phyloP scores from a whole-genome alignment of 2,113 vertebrate species.

The Notothenia rossii region DNA sequence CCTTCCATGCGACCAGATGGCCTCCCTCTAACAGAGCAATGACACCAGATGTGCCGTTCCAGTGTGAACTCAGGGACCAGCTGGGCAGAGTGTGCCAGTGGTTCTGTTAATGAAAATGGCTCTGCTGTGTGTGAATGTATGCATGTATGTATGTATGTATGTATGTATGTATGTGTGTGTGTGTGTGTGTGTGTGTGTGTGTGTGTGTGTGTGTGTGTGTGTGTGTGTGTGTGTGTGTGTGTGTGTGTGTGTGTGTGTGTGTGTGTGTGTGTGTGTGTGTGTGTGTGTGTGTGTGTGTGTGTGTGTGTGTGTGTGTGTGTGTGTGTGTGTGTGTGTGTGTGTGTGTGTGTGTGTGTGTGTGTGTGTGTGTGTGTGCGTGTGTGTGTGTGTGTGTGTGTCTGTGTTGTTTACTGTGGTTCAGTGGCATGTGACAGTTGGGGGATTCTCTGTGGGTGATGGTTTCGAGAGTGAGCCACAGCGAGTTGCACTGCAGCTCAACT shows the following conservation, averaged over 20 bases:
- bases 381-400: constrained; percentile 38
- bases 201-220: constrained; percentile 39
- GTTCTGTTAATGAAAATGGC: constrained; percentile 85
- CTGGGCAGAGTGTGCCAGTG: constrained; percentile 83
- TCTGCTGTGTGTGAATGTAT: constrained; percentile 49
- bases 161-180: constrained; percentile 2
- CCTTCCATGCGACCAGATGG: constrained; percentile 76
- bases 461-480: constrained; percentile 62
- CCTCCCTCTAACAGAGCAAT: constrained; percentile 80
- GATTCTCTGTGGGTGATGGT: constrained; percentile 72
- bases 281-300: constrained; percentile 41
- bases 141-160: constrained; percentile 39
- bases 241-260: constrained; percentile 32
- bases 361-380: too few relatives aligned
- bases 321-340: too few relatives aligned
- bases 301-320: too few relatives aligned
- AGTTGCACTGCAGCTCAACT: constrained; percentile 65
- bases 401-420: constrained; percentile 78
- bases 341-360: too few relatives aligned
- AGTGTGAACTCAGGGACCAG: constrained; percentile 81
- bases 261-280: constrained; percentile 33
- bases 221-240: constrained; percentile 37
- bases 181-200: constrained; percentile 33
- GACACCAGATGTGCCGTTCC: constrained; percentile 85
- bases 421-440: constrained; percentile 83